Base-by-base conservation (phyloP, 2,797 vertebrate species). In the Intellagama lesueurii region DNA sequence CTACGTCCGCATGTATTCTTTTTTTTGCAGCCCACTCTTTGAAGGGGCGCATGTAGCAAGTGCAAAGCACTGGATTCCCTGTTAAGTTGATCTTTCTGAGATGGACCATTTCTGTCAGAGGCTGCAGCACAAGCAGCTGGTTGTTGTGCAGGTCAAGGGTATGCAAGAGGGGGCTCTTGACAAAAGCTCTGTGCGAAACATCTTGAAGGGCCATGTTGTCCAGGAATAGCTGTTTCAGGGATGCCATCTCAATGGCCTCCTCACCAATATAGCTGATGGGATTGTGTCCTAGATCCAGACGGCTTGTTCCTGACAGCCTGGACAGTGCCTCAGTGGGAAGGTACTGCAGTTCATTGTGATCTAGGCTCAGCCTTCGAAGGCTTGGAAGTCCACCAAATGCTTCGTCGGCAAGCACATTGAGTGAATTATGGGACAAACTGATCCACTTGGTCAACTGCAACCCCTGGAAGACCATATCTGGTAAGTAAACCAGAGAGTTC, bases 391-490 rank as follows among this genome's bases (percentile, higher is more conserved):
- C 97, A 0, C 97, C 97, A 24, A 99, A 99, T 72, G 98, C 97
- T 91, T 99, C 98, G 0, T 84, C 97, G 4, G 97, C 98, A 94
- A 99, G 94, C 89, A 98, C 98, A 5, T 98, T 98, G 60, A 99
- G 97, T n/a, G 97, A 94, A 0, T 99, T 99, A 95, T 99, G 97
- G 80, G 98, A 98, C 72, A 99, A 98, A 40, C 95, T 97, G 83
- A 99, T 97, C 98, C 98, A 98, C 93, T 97, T 98, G 82, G 98
- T 96, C 93, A 97, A 98, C 94, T 98, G 97, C 90, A 99, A 95
- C 1, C 99, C 98, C 97, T 99, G 99, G 96, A 99, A 99, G 73
- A 97, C 97, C 98, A 99, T 97, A 96, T 98, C 97, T 0, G 99
- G 98, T 91, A 99, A 97, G 94, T 98, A 99, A 89, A 99, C 98